These are phyloP conservation scores for Mayetiola destructor DNA, from an alignment of 2,888 invertebrate genomes.

Conservation along the genomic window DNA sequence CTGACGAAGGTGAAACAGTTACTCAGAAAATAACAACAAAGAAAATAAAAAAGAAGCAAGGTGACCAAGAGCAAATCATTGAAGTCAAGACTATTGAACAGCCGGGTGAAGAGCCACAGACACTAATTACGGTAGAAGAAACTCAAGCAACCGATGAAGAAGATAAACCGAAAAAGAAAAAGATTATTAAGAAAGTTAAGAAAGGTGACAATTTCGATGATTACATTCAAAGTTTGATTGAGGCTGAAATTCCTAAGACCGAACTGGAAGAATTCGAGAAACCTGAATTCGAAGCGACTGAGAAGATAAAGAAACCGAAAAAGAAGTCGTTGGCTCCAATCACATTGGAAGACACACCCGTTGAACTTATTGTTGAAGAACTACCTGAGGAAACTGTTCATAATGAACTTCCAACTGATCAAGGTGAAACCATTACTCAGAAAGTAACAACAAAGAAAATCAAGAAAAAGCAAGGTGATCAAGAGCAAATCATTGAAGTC, in stretches of 20 bases:
- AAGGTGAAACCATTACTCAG: conserved; percentile 32
- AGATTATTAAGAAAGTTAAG: not conserved
- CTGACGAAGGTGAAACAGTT: conserved; percentile 28
- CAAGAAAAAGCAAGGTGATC: conserved; percentile 27
- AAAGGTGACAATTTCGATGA: conserved; percentile 15
- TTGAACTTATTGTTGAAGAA: conserved; percentile 17
- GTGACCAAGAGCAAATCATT: conserved; percentile 26
- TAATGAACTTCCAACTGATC: conserved; percentile 29
- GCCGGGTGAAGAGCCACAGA: conserved; percentile 29
- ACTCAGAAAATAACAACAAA: conserved; percentile 28
- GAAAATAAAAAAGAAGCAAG: conserved; percentile 27
- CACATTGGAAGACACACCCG: conserved; percentile 17
- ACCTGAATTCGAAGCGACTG: conserved; percentile 15
- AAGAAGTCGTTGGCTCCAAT: not conserved
- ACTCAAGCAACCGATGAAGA: not conserved
- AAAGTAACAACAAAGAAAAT: conserved; percentile 32
- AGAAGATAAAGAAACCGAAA: not conserved
- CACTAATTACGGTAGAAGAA: conserved; percentile 28
- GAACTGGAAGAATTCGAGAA: conserved; percentile 32
- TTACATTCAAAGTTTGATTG: conserved; percentile 16
- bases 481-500: conserved; percentile 27
- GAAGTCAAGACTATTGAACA: conserved; percentile 31
- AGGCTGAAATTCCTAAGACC: conserved; percentile 26
- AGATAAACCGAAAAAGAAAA: conserved; percentile 14
- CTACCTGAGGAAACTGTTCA: conserved; percentile 23